Percentiles rank a stretch among this genome's conserved stretches.
phyloP scores from a whole-genome alignment of 1,140 invertebrate genomes.

The Leptonema lineaticorne region DNA sequence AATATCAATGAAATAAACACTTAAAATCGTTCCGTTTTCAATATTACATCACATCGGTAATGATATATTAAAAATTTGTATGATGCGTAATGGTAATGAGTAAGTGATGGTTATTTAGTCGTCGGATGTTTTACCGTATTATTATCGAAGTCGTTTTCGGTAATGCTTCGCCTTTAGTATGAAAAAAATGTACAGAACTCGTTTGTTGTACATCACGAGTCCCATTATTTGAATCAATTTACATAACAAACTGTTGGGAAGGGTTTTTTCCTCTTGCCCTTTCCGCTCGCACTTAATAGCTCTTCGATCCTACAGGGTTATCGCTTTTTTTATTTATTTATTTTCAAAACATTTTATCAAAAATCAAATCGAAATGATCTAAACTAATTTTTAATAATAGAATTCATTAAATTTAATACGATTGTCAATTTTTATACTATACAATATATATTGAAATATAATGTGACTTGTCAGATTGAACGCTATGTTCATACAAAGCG shows the following conservation, averaged over 20 bases:
- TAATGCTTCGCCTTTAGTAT: not conserved
- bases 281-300: conserved; percentile 27
- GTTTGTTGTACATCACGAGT: conserved; percentile 36
- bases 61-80: conserved; percentile 14
- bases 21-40: too few species aligned
- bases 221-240: conserved; percentile 37
- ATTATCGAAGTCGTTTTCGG: conserved; percentile 5
- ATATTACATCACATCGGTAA: conserved; percentile 7
- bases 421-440: too few species aligned
- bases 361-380: too few species aligned
- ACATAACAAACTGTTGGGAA: conserved; percentile 33
- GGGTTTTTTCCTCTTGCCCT: conserved; percentile 28
- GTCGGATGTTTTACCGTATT: not conserved
- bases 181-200: conserved; percentile 23
- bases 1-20: too few species aligned
- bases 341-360: not conserved
- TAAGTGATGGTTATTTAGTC: not conserved
- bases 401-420: too few species aligned
- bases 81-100: not conserved
- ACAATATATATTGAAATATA: too few species aligned
- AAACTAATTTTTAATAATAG: too few species aligned
- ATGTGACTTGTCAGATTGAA: too few species aligned
- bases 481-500: too few species aligned
- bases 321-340: not conserved
- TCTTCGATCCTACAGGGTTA: not conserved